Evolutionary conservation across 2,113 vertebrate species (phyloP), one percentile per base, ranked within the genome.

Genomic region (Tragulus kanchil): DNA sequence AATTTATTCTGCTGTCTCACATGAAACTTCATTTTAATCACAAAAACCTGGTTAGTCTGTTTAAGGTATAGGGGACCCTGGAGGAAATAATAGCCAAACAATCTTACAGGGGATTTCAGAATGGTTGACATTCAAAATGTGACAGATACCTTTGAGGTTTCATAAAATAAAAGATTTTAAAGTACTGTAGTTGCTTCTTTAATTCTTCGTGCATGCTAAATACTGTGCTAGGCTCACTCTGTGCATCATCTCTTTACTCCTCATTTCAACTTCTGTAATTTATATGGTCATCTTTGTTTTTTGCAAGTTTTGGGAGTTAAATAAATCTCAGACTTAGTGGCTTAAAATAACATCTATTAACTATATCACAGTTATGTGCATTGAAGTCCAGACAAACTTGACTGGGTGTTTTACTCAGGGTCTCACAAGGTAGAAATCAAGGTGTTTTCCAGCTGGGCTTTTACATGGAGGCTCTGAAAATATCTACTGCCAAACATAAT

Each of bases 91-190:
- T 31, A 28, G 6, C 42, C 4, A 16, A 73, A 85, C 2, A 78
- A 0, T 62, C 92, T 96, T 89, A 58, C 59, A 90, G 61, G 50
- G 31, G 42, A 58, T 86, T 58, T 89, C 65, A 54, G 16, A 89
- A 93, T 52, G 8, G 16, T 3, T 88, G 19, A 84, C 28, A 83
- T 82, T 58, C 6, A 82, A 78, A 94, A n/a, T 58, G 48, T 78
- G 54, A 65, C 61, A 65, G 28, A 85, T 75, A 79, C 61, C n/a
- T 92, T 77, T 91, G 61, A 90, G 65, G 3, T 75, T 84, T 96
- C 45, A 77, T 86, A 69, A 77, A 90, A 65, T 56, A 52, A 83
- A 61, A 8, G 78, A 36, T 93, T 89, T 77, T 26, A 77, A 25
- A 36, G 26, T 56, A 90, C 1, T 31, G 8, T 85, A 73, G 65